Evolutionary conservation across 1,140 invertebrate genomes (phyloP).

Genomic region (Bombus superbus): DNA sequence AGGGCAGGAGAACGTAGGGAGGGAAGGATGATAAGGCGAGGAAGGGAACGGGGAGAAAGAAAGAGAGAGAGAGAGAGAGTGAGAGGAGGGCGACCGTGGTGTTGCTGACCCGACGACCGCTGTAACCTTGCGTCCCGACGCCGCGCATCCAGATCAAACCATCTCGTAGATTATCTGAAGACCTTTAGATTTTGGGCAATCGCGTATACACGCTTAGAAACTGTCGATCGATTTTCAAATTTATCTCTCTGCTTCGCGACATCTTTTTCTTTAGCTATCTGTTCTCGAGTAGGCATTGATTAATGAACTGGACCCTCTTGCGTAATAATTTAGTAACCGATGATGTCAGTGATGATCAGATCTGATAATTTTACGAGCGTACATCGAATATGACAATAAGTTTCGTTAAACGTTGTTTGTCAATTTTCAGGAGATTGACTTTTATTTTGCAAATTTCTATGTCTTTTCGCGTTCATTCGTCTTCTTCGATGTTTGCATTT

Average conservation of each 20-base stretch:
- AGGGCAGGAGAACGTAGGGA: slow-evolving; percentile 57
- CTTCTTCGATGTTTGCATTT: no score
- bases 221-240: not conserved
- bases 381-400: not conserved
- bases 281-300: not conserved
- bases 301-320: not conserved
- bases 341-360: not conserved
- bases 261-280: not conserved
- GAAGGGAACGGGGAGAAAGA: slow-evolving; percentile 47
- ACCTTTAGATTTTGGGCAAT: slow-evolving; percentile 34
- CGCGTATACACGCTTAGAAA: not conserved
- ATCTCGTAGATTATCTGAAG: slow-evolving; percentile 64
- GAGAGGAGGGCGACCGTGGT: slow-evolving; percentile 75
- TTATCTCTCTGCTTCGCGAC: no score
- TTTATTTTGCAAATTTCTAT: not conserved
- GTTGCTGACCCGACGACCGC: slow-evolving; percentile 82
- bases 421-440: not conserved
- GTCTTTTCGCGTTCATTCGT: no score
- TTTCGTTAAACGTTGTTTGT: not conserved
- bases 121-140: slow-evolving; percentile 78
- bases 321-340: not conserved
- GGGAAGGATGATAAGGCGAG: slow-evolving; percentile 45
- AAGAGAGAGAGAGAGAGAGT: not conserved
- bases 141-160: slow-evolving; percentile 68
- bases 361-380: not conserved